Conservation (phyloP, 2,113 vertebrate genomes). For the Alligator mississippiensis region DNA sequence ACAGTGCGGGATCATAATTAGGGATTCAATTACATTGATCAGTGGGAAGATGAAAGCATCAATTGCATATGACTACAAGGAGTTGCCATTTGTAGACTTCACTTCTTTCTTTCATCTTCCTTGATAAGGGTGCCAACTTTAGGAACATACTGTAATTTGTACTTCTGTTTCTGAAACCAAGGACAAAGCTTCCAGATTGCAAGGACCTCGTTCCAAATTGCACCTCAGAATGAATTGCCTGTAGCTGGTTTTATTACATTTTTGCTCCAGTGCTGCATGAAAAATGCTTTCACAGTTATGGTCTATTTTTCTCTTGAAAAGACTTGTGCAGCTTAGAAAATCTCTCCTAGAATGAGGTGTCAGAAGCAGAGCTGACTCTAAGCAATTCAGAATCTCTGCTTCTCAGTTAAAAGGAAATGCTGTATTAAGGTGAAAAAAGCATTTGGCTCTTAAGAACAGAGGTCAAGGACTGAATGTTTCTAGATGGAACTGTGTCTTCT, state of each 20-base stretch:
- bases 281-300: neutral
- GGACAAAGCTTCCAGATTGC: neutral
- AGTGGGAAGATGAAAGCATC: neutral
- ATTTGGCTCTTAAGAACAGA: neutral
- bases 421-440: neutral
- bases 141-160: neutral
- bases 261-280: neutral
- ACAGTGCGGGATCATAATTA: neutral
- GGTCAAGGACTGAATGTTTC: neutral
- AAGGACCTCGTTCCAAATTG: neutral
- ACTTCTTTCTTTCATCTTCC: neutral
- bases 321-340: neutral
- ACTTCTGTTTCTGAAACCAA: neutral
- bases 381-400: neutral
- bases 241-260: neutral
- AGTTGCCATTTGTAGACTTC: neutral
- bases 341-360: neutral
- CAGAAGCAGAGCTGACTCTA: neutral
- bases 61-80: neutral
- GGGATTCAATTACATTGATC: neutral
- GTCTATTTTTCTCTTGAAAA: neutral
- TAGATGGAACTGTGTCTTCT: accelerated
- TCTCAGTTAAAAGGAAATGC: neutral
- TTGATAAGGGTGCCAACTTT: neutral
- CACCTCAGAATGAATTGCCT: neutral